Evolutionary conservation across 2,888 invertebrate genomes (phyloP).

Genomic region (Heliconius erato): DNA sequence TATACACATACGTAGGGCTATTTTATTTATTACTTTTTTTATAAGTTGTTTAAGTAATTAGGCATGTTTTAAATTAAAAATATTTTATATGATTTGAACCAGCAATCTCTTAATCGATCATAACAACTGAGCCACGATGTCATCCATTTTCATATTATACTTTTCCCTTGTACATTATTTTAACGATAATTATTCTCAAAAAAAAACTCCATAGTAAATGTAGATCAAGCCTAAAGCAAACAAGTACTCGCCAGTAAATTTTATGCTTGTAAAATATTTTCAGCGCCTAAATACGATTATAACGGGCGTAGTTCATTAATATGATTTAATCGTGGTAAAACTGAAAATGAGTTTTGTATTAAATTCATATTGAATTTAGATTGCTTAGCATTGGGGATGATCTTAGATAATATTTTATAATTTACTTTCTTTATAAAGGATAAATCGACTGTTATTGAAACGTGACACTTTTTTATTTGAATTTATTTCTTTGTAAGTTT

Average conservation of each 20-base stretch:
- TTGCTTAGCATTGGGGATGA: constrained; percentile 5
- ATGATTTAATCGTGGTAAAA: constrained; percentile 25
- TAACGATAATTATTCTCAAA: not conserved
- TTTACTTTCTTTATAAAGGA: not conserved
- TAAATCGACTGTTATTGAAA: not conserved
- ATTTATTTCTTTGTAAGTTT: not conserved
- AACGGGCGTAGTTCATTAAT: constrained; percentile 41
- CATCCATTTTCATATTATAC: not conserved
- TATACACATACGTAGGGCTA: too few species aligned
- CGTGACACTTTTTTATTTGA: not conserved
- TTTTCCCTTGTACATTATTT: not conserved
- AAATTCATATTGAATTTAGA: constrained; percentile 33
- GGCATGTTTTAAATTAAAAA: too few species aligned
- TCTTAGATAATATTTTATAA: constrained; percentile 18
- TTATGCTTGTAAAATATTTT: constrained; percentile 66
- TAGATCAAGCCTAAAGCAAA: constrained; percentile 50
- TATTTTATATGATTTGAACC: not conserved
- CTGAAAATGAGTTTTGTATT: constrained; percentile 18
- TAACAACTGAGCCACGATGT: not conserved
- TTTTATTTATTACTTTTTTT: too few species aligned
- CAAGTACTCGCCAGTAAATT: constrained; percentile 69
- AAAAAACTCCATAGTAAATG: constrained; percentile 5
- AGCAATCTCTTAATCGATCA: not conserved
- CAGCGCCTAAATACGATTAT: constrained; percentile 43
- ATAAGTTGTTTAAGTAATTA: too few species aligned